Percentiles rank a stretch among this genome's conserved stretches.
These are phyloP conservation scores for Diplodus sargus DNA, from an alignment of 2,797 vertebrate genomes.

Conservation along the genomic window DNA sequence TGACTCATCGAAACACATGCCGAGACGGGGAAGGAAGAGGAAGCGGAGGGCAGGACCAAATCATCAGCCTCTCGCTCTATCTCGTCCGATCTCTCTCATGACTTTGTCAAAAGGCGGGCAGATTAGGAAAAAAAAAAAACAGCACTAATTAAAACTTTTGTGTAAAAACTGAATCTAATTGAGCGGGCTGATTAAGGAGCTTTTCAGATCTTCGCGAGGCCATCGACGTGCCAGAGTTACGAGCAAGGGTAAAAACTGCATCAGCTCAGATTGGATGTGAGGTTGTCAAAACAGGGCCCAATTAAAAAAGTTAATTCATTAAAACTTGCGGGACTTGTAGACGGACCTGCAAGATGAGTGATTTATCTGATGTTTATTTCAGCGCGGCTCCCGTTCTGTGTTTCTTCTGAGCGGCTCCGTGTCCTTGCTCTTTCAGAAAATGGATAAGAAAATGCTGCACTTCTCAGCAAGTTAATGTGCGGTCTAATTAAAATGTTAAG, in stretches of 20 bases:
- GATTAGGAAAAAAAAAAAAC: constrained; percentile 65
- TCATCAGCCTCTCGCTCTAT: constrained; percentile 59
- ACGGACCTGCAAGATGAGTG: constrained; percentile 69
- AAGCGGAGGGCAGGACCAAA: constrained; percentile 63
- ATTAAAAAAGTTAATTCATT: constrained; percentile 81
- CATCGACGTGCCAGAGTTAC: constrained; percentile 47
- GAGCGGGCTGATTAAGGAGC: constrained; percentile 66
- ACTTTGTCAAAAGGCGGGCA: constrained; percentile 74
- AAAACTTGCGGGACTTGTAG: constrained; percentile 72
- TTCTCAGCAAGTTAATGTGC: constrained; percentile 56
- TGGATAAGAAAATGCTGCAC: constrained; percentile 47
- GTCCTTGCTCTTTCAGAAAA: constrained; percentile 53
- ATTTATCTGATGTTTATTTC: constrained; percentile 76
- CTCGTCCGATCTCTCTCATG: constrained; percentile 62
- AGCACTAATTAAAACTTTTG: constrained; percentile 80
- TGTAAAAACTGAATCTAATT: constrained; percentile 68
- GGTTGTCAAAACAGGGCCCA: constrained; percentile 73
- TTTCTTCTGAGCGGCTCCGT: constrained; percentile 22
- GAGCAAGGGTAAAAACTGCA: constrained; percentile 46
- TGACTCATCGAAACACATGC: constrained; percentile 69
- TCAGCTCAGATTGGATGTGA: constrained; percentile 54
- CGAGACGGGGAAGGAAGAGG: constrained; percentile 54
- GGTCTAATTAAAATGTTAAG: constrained; percentile 69
- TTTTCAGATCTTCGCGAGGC: constrained; percentile 63
- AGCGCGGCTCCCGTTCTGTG: constrained; percentile 30